Percentiles rank a stretch among this genome's conserved stretches.
Evolutionary conservation across 2,797 vertebrate species (phyloP).

Genomic region (Caiman crocodilus): DNA sequence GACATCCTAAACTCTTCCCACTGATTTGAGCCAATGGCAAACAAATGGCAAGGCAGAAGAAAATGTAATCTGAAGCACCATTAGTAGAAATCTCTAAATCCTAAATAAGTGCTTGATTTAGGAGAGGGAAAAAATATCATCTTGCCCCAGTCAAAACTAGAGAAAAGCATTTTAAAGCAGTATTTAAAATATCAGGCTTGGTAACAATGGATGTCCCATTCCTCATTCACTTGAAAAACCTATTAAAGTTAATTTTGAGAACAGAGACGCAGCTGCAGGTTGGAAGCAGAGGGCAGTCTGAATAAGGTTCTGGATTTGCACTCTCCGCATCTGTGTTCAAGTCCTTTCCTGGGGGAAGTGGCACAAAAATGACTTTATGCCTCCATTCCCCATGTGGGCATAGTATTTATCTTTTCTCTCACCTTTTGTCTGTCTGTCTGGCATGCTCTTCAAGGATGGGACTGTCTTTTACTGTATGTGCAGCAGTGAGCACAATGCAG

Average conservation of each 20-base stretch:
- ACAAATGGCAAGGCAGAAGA: neutral
- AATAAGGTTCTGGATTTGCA: rapidly evolving
- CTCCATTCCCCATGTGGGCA: constrained; percentile 1
- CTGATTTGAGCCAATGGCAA: constrained; percentile 34
- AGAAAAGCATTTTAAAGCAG: constrained; percentile 33
- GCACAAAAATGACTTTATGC: neutral
- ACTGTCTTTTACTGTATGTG: neutral
- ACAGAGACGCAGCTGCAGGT: neutral
- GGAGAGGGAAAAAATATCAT: constrained; percentile 3
- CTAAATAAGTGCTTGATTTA: constrained; percentile 24
- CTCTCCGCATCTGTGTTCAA: neutral
- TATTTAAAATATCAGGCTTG: constrained; percentile 37
- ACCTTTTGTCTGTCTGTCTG: neutral
- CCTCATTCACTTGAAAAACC: constrained; percentile 10
- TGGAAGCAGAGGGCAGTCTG: rapidly evolving
- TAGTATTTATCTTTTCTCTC: neutral
- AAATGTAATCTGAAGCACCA: neutral
- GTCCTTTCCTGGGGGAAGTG: constrained; percentile 40
- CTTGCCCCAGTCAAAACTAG: neutral
- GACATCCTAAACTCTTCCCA: constrained; percentile 21
- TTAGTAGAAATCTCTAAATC: constrained; percentile 48
- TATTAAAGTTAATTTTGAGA: constrained; percentile 42
- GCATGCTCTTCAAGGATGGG: neutral
- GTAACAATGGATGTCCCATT: constrained; percentile 43
- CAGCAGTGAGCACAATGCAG: rapidly evolving